Evolutionary conservation across 2,113 vertebrate genomes (phyloP).

Genomic region (Paradoxurus hermaphroditus): DNA sequence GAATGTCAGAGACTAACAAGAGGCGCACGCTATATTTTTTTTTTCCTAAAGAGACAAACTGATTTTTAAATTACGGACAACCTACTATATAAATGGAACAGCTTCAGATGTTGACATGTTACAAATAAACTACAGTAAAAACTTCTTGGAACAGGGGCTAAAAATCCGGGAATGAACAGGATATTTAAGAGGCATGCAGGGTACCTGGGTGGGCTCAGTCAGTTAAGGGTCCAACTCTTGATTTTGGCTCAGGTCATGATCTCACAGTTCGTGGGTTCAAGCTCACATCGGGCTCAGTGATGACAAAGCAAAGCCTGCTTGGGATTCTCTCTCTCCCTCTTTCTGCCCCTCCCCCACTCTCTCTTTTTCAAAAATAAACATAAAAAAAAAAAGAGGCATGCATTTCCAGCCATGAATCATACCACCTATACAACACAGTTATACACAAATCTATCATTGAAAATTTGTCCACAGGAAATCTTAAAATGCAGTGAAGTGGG

Average conservation of each 20-base stretch:
- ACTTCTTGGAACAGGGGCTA: neutral
- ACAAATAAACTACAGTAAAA: neutral
- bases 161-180: neutral
- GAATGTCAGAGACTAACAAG: neutral
- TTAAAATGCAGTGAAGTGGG: neutral
- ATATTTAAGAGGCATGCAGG: neutral
- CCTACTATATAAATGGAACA: neutral
- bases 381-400: neutral
- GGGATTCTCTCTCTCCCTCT: too few relatives aligned
- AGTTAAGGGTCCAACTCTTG: too few relatives aligned
- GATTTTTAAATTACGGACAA: slow-evolving; percentile 1
- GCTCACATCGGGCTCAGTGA: too few relatives aligned
- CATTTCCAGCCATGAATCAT: neutral
- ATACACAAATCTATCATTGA: neutral
- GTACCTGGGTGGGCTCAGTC: too few relatives aligned
- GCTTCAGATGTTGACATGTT: neutral
- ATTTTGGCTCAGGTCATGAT: too few relatives aligned
- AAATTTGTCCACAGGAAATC: neutral
- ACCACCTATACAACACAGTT: neutral
- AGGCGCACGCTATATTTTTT: neutral
- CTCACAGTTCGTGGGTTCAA: too few relatives aligned
- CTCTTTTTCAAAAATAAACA: too few relatives aligned
- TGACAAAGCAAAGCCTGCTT: too few relatives aligned
- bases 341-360: too few relatives aligned
- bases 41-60: slow-evolving; percentile 27